These are phyloP conservation scores for Incurvaria masculella DNA, from an alignment of 2,888 invertebrate genomes.

Conservation along the genomic window DNA sequence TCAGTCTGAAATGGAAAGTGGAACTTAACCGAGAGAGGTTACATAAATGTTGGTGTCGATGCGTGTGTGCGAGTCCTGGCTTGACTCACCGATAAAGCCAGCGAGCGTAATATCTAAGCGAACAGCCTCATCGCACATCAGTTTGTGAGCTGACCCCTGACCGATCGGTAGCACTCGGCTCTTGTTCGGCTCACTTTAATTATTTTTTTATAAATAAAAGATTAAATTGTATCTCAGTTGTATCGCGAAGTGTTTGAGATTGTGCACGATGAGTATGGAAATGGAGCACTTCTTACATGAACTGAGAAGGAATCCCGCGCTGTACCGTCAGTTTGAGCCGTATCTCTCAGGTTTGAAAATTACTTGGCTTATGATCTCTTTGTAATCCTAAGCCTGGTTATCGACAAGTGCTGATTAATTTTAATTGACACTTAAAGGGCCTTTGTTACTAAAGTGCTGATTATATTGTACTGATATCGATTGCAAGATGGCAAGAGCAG, in stretches of 20 bases:
- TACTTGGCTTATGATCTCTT: too few species aligned
- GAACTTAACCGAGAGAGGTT: too few species aligned
- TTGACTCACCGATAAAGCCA: not conserved
- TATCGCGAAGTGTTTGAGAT: not conserved
- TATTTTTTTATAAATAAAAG: not conserved
- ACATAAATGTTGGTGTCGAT: too few species aligned
- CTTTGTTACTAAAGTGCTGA: too few species aligned
- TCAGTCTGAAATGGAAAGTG: too few species aligned
- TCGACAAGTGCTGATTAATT: too few species aligned
- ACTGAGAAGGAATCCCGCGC: not conserved
- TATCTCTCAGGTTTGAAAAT: not conserved
- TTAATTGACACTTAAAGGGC: too few species aligned
- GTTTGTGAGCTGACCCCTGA: not conserved
- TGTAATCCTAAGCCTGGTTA: too few species aligned
- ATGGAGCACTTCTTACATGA: not conserved
- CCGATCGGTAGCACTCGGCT: not conserved
- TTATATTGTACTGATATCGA: too few species aligned
- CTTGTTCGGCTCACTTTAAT: not conserved
- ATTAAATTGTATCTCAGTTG: too few species aligned
- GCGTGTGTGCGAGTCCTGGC: not conserved
- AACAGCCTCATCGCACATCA: not conserved
- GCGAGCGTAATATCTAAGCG: not conserved
- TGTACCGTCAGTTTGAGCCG: not conserved
- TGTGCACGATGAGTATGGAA: not conserved
- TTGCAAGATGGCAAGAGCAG: too few species aligned